phyloP scores from a whole-genome alignment of 2,113 vertebrate species.

The Rhea pennata region DNA sequence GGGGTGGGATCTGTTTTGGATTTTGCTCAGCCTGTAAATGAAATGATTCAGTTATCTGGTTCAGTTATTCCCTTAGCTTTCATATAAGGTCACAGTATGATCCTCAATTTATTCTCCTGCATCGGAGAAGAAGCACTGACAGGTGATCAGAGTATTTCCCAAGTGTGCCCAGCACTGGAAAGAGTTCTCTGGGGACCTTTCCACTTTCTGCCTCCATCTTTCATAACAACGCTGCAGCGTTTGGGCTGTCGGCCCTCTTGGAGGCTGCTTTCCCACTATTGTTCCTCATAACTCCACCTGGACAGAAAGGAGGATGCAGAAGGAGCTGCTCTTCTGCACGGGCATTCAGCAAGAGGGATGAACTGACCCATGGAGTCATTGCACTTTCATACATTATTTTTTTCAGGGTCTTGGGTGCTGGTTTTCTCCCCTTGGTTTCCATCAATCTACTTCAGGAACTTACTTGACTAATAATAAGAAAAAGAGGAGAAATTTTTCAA shows the following conservation, averaged over 20 bases:
- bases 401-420: neutral
- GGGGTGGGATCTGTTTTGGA: neutral
- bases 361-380: fast-evolving
- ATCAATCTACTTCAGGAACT: neutral
- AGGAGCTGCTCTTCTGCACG: neutral
- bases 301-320: fast-evolving
- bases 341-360: neutral
- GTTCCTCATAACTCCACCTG: neutral
- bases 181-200: neutral
- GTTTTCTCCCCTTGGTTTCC: neutral
- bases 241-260: neutral
- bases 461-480: neutral
- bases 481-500: neutral
- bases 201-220: neutral
- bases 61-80: neutral
- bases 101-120: neutral
- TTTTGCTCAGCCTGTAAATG: constrained; percentile 10
- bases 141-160: neutral
- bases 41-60: neutral
- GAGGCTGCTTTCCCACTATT: neutral
- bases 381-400: neutral
- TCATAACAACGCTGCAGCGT: neutral
- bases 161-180: neutral
- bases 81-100: neutral
- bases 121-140: fast-evolving